Conservation (phyloP, 2,113 vertebrate genomes). For the Chamaetylas fuelleborni region DNA sequence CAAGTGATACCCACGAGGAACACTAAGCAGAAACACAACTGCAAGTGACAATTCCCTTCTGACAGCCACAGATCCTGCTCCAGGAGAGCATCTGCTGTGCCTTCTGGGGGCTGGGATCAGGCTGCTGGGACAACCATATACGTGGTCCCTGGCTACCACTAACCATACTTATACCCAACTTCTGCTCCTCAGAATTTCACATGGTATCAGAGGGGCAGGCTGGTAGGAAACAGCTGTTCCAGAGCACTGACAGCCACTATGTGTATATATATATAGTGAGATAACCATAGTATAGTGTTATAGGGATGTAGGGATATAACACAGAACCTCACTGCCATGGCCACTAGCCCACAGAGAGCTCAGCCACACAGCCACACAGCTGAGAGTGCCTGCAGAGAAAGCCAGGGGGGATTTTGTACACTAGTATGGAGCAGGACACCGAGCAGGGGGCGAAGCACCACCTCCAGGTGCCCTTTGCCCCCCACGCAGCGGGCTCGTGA, state of each 20-base stretch:
- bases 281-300: no score
- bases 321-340: not conserved
- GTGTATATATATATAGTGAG: no score
- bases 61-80: accelerated
- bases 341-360: not conserved
- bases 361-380: not conserved
- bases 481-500: accelerated
- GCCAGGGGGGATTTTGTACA: accelerated
- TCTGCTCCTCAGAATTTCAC: accelerated
- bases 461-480: not conserved
- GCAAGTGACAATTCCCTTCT: not conserved
- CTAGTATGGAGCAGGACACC: accelerated
- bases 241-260: accelerated
- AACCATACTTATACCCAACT: not conserved
- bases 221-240: accelerated
- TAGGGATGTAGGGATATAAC: no score
- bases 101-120: not conserved
- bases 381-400: not conserved
- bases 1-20: accelerated
- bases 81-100: not conserved
- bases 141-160: not conserved
- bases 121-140: accelerated
- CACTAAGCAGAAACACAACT: not conserved
- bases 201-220: accelerated
- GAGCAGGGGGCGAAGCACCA: accelerated